Conservation (phyloP, 2,888 invertebrate species). For the Tryphoninae sp. region DNA sequence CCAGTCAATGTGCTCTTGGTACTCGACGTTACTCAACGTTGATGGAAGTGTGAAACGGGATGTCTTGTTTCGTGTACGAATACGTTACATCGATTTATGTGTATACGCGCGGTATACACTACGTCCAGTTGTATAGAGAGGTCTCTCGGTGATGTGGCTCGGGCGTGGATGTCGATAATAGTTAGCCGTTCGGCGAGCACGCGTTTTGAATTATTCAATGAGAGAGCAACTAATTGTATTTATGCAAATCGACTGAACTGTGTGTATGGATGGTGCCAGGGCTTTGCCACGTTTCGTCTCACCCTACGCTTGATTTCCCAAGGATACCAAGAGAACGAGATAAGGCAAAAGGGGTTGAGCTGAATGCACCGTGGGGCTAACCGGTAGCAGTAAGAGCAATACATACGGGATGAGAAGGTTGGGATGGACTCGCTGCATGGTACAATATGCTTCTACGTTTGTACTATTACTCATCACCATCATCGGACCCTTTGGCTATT, state of each 20-base stretch:
- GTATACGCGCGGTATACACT: slow-evolving; percentile 7
- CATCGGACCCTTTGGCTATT: slow-evolving; percentile 25
- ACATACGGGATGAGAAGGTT: slow-evolving; percentile 44
- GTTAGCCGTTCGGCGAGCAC: slow-evolving; percentile 56
- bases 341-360: slow-evolving; percentile 68
- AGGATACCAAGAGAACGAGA: slow-evolving; percentile 72
- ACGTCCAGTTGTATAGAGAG: slow-evolving; percentile 27
- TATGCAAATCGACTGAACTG: slow-evolving; percentile 75
- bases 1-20: slow-evolving; percentile 16
- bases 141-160: slow-evolving; percentile 52
- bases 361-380: slow-evolving; percentile 27
- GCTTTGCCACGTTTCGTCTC: slow-evolving; percentile 48
- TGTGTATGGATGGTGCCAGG: slow-evolving; percentile 39
- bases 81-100: neutral
- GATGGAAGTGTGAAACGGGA: slow-evolving; percentile 57
- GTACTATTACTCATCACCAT: slow-evolving; percentile 29
- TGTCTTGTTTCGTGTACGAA: slow-evolving; percentile 9
- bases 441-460: slow-evolving; percentile 48
- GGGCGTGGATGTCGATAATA: slow-evolving; percentile 60
- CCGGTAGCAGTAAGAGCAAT: slow-evolving; percentile 38
- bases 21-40: slow-evolving; percentile 37
- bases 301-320: slow-evolving; percentile 75
- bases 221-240: slow-evolving; percentile 78
- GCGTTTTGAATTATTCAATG: slow-evolving; percentile 79
- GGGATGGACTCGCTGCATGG: slow-evolving; percentile 21